phyloP scores from a whole-genome alignment of 2,888 invertebrate genomes.

The Sphaerophoria rueppellii region DNA sequence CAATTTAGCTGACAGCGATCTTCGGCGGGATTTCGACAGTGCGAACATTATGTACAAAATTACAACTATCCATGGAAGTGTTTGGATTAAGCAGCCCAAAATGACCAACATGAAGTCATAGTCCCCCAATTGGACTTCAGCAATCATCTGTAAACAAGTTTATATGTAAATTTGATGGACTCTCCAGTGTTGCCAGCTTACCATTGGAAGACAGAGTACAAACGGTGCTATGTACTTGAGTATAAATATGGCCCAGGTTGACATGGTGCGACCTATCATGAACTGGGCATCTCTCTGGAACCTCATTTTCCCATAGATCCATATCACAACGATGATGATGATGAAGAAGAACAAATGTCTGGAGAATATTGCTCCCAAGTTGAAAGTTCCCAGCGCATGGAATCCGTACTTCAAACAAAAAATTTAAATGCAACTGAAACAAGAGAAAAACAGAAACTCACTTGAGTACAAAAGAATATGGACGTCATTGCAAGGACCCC shows the following conservation, averaged over 20 bases:
- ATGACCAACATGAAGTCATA: slow-evolving; percentile 43
- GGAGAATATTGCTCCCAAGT: slow-evolving; percentile 78
- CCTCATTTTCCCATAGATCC: slow-evolving; percentile 89
- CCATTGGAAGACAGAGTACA: slow-evolving; percentile 77
- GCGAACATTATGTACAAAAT: slow-evolving; percentile 66
- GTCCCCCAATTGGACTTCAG: slow-evolving; percentile 52
- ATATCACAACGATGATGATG: slow-evolving; percentile 90
- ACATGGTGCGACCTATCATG: slow-evolving; percentile 87
- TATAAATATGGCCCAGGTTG: slow-evolving; percentile 81
- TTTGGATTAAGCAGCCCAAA: slow-evolving; percentile 57
- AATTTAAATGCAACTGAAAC: accelerated
- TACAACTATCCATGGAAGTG: slow-evolving; percentile 71
- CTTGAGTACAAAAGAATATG: slow-evolving; percentile 79
- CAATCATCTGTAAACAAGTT: slow-evolving; percentile 40
- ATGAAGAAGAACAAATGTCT: slow-evolving; percentile 85
- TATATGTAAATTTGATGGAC: not conserved
- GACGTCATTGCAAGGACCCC: slow-evolving; percentile 75
- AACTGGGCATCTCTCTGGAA: slow-evolving; percentile 87
- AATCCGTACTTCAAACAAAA: slow-evolving; percentile 78
- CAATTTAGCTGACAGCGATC: slow-evolving; percentile 76
- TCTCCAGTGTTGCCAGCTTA: slow-evolving; percentile 63
- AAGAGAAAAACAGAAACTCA: slow-evolving; percentile 49
- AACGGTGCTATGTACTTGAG: slow-evolving; percentile 79
- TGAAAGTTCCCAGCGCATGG: slow-evolving; percentile 77
- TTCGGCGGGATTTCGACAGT: slow-evolving; percentile 67